Evolutionary conservation across 2,888 invertebrate genomes (phyloP), one percentile per base, ranked within the genome.

Genomic region (Myathropa florea): DNA sequence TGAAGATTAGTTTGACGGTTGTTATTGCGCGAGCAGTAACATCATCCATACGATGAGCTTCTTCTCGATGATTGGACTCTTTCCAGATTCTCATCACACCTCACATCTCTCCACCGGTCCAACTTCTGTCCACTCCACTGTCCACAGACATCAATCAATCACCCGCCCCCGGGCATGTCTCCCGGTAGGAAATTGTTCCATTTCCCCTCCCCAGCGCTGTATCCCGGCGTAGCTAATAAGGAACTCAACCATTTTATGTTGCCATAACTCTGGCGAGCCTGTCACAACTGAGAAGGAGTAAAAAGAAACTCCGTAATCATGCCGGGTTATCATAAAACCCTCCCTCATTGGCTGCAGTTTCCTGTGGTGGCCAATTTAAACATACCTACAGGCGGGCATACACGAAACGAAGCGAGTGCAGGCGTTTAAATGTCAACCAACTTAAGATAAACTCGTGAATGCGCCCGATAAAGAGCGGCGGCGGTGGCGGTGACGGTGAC

Each of bases 401-500:
- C 26, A 46, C 65, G 10, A 18, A n/a, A 23, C 64, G 26, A 24
- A 46, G 24, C 24, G 26, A 78, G 24, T 65, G 46, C 64, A 65
- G 71, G 55, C 71, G 55, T 63, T 73, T 68, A 75, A 75, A 81
- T 75, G 64, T 64, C 81, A 81, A 63, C 68, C 39, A 75, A 76
- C 76, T 82, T 82, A 82, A 82, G 82, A 82, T 82, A 76, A 76
- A 76, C 46, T 82, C 63, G n/a, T 26, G 64, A 76, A 61, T 71
- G 28, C 23, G 24, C 55, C 63, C 18, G n/a, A 55, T 28, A 53
- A 55, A 53, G 12, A 33, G 61, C 18, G 26, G 6, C 36, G 30
- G 12, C 39, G 12, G 23, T 24, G 57, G 57, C 57, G 57, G 57
- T 21, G 18, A 14, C 18, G 53, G n/a, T 6, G 18, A n/a, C n/a